Percentiles rank a stretch among this genome's conserved stretches.
phyloP scores from a whole-genome alignment of 2,888 invertebrate species.

The Cantharis rustica region DNA sequence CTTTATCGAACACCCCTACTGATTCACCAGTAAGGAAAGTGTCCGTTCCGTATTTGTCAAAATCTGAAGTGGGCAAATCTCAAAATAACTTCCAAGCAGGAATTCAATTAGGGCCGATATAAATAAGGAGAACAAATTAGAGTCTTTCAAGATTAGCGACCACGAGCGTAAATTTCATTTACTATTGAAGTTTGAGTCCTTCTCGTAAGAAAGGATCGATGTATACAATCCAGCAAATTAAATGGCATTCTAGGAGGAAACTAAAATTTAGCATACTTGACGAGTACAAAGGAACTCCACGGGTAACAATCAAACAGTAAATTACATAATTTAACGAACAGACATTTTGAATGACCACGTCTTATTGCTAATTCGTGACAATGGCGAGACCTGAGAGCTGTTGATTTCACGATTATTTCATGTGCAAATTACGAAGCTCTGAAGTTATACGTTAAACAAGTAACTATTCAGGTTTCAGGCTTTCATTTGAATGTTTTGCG shows the following conservation, averaged over 20 bases:
- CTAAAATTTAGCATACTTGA: neutral
- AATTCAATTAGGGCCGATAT: neutral
- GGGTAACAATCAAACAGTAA: constrained; percentile 4
- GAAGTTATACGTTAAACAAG: neutral
- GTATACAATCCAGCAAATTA: neutral
- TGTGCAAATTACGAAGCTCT: neutral
- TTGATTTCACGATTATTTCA: constrained; percentile 10
- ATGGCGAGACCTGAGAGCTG: neutral
- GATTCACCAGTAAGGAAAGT: neutral
- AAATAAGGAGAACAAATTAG: neutral
- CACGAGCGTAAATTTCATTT: neutral
- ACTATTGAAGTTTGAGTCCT: neutral
- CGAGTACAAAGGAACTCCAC: neutral
- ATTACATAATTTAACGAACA: constrained; percentile 9
- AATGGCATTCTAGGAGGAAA: neutral
- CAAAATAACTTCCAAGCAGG: neutral
- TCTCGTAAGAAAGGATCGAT: neutral
- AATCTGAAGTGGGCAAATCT: neutral
- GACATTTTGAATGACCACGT: constrained; percentile 8
- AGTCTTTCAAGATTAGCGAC: neutral
- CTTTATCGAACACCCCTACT: neutral
- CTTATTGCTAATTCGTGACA: constrained; percentile 15
- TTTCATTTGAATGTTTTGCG: neutral
- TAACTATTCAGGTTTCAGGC: neutral
- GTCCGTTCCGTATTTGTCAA: neutral